These are phyloP conservation scores for Pterostichus madidus DNA, from an alignment of 2,888 invertebrate genomes.

Conservation along the genomic window DNA sequence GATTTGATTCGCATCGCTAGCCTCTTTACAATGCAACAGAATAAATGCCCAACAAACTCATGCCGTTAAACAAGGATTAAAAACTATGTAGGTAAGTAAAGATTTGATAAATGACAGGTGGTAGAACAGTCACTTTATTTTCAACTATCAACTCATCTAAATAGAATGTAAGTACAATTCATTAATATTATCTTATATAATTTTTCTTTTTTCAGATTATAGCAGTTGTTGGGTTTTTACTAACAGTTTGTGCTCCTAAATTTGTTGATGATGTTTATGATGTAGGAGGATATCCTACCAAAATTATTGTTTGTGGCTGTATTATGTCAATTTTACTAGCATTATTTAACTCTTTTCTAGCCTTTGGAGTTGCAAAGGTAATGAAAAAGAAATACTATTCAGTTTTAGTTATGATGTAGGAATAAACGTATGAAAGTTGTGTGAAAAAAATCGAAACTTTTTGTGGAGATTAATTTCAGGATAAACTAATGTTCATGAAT, in stretches of 20 bases:
- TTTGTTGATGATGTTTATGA: not conserved
- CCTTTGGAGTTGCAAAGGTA: conserved; percentile 39
- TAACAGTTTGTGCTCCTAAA: not conserved
- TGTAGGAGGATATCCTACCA: not conserved
- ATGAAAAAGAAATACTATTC: not conserved
- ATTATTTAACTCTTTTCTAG: conserved; percentile 17
- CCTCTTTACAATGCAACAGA: too few relatives aligned
- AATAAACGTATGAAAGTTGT: too few relatives aligned
- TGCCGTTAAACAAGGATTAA: too few relatives aligned
- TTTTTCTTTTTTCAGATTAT: not conserved
- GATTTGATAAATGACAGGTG: not conserved
- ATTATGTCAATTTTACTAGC: conserved; percentile 1
- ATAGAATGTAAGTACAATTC: not conserved
- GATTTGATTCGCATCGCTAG: too few relatives aligned
- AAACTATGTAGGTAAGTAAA: too few relatives aligned
- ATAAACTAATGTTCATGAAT: too few relatives aligned
- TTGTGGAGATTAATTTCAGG: too few relatives aligned
- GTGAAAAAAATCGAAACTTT: too few relatives aligned
- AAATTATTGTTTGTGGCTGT: not conserved
- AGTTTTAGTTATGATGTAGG: too few relatives aligned
- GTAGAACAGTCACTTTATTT: not conserved
- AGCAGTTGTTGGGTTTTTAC: not conserved
- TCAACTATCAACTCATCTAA: not conserved
- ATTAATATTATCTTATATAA: not conserved
- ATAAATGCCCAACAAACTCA: too few relatives aligned